Evolutionary conservation across 2,888 invertebrate species (phyloP).

Genomic region (Fragum sueziense): DNA sequence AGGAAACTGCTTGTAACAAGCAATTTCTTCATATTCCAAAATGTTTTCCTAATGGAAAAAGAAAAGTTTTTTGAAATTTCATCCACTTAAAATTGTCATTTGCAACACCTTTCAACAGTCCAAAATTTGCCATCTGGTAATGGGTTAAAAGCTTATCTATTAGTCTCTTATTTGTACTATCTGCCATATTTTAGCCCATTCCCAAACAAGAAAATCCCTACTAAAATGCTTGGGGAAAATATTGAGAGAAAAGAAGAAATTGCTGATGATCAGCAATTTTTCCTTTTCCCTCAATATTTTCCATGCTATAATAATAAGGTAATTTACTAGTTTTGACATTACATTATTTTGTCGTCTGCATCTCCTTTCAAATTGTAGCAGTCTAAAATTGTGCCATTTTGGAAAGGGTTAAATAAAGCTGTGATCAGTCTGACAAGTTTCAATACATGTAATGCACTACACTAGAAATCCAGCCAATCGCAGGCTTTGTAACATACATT

Average conservation of each 20-base stretch:
- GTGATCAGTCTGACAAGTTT: not conserved
- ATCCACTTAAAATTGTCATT: not conserved
- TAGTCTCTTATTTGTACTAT: too few relatives aligned
- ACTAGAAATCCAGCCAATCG: not conserved
- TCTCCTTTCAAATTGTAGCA: not conserved
- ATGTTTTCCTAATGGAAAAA: not conserved
- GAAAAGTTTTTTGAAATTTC: not conserved
- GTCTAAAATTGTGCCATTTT: not conserved
- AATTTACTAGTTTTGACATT: not conserved
- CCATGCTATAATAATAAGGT: not conserved
- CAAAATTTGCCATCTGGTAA: not conserved
- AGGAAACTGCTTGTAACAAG: slow-evolving; percentile 1
- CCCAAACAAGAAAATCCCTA: too few relatives aligned
- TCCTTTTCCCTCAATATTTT: not conserved
- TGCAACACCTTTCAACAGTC: not conserved
- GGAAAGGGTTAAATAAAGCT: not conserved
- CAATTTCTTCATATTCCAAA: slow-evolving; percentile 8
- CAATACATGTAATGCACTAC: not conserved
- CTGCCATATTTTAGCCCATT: too few relatives aligned
- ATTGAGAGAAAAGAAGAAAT: not conserved
- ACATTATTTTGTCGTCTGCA: not conserved
- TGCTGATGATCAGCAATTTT: not conserved
- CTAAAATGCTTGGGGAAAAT: too few relatives aligned
- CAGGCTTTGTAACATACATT: not conserved
- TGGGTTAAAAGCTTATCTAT: too few relatives aligned